Conservation (phyloP, 92 coral and sea anemone genomes). For the Paragorgia papillata region DNA sequence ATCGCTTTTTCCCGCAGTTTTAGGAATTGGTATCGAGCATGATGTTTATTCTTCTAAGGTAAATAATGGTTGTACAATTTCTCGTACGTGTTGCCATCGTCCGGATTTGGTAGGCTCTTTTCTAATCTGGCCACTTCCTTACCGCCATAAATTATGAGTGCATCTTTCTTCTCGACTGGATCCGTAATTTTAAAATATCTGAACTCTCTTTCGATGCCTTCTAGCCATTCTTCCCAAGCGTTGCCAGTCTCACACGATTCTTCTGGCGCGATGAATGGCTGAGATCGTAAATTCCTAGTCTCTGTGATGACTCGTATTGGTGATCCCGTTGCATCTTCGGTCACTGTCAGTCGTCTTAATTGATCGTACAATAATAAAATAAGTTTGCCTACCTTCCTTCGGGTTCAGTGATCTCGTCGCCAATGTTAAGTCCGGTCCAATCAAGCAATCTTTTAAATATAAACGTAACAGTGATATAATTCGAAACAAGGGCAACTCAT, state of each 20-base stretch:
- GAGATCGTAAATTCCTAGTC: too few species aligned
- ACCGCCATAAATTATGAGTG: slow-evolving; percentile 65
- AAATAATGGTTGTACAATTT: slow-evolving; percentile 38
- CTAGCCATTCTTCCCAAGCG: slow-evolving; percentile 59
- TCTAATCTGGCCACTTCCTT: slow-evolving; percentile 61
- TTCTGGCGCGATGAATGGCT: background rate
- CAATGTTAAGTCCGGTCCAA: slow-evolving; percentile 1
- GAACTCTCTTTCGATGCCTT: too few species aligned
- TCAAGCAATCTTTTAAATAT: too few species aligned
- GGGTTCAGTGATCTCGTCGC: background rate
- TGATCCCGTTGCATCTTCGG: too few species aligned
- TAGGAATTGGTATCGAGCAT: slow-evolving; percentile 52
- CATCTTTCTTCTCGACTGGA: slow-evolving; percentile 60
- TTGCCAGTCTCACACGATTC: background rate
- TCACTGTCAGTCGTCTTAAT: background rate
- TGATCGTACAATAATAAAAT: background rate
- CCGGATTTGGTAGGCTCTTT: slow-evolving; percentile 55
- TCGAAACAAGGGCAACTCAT: too few species aligned
- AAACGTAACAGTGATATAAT: too few species aligned
- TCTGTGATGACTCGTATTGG: too few species aligned
- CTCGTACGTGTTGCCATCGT: slow-evolving; percentile 33
- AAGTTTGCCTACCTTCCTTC: background rate
- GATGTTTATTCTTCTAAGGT: slow-evolving; percentile 55
- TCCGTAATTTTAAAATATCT: slow-evolving; percentile 60
- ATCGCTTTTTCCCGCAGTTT: slow-evolving; percentile 30